Evolutionary conservation across 2,113 vertebrate species (phyloP).

Genomic region (Gymnarchus niloticus): DNA sequence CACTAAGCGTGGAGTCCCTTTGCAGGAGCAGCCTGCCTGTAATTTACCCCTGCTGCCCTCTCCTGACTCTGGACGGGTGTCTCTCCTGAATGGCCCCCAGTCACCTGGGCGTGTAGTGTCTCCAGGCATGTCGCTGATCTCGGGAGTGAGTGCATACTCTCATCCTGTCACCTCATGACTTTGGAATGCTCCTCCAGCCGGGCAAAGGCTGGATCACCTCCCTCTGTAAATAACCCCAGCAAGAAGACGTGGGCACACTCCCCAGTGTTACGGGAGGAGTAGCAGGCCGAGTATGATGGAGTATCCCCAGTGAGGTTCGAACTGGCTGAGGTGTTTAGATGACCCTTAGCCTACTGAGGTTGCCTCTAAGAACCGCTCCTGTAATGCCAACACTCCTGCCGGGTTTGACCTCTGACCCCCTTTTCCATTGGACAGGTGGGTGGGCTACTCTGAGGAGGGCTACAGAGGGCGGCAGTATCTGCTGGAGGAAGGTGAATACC

Average conservation of each 20-base stretch:
- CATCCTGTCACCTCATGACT: background rate
- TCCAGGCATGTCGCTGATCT: background rate
- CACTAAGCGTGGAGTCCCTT: background rate
- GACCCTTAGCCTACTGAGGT: background rate
- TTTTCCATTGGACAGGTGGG: slow-evolving; percentile 65
- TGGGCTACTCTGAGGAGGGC: slow-evolving; percentile 70
- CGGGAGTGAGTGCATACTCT: background rate
- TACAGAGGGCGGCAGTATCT: slow-evolving; percentile 75
- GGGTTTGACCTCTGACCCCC: slow-evolving; percentile 20
- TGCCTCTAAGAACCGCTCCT: background rate
- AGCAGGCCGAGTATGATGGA: background rate
- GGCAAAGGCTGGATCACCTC: background rate
- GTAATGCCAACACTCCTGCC: no score
- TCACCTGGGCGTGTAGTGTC: background rate
- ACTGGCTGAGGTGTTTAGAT: background rate
- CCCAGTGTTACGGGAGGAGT: background rate
- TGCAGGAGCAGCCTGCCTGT: background rate
- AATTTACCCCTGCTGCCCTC: background rate
- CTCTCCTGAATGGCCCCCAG: background rate
- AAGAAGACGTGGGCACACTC: background rate
- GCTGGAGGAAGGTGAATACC: slow-evolving; percentile 76
- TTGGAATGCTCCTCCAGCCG: slow-evolving; percentile 20
- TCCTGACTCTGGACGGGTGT: background rate
- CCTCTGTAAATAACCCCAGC: slow-evolving; percentile 16
- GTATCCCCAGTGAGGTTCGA: background rate